Conservation (phyloP, 2,113 vertebrate species). For the Anolis carolinensis region DNA sequence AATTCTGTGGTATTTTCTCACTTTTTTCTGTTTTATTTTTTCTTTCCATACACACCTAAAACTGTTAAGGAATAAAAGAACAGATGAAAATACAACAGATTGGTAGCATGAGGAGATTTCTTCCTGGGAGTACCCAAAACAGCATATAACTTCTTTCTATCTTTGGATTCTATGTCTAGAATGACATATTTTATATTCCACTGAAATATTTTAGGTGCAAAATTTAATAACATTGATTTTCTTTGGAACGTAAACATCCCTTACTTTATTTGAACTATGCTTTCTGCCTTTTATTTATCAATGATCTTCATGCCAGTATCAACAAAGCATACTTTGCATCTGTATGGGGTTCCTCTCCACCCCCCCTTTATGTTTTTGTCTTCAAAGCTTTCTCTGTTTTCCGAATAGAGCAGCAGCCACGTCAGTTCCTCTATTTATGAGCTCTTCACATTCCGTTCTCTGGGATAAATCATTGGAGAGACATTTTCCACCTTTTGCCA, state of each 20-base stretch:
- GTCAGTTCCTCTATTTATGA: constrained; percentile 11
- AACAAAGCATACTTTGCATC: not conserved
- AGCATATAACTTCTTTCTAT: no score
- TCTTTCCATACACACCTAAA: no score
- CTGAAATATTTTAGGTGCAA: not conserved
- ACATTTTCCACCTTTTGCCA: not conserved
- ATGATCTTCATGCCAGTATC: not conserved
- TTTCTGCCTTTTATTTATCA: not conserved
- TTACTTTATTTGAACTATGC: not conserved
- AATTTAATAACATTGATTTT: not conserved
- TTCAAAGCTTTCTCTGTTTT: not conserved
- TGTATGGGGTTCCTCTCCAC: not conserved
- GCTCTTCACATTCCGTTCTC: constrained; percentile 11
- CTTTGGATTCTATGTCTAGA: not conserved
- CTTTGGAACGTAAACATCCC: not conserved
- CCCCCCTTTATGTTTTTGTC: not conserved
- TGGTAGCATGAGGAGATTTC: not conserved
- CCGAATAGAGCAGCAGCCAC: not conserved
- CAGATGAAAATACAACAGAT: no score
- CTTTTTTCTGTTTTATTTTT: no score
- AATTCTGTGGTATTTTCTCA: no score
- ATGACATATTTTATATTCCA: not conserved
- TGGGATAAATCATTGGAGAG: not conserved
- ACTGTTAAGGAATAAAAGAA: no score
- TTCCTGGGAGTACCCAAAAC: not conserved